phyloP scores from a whole-genome alignment of 2,113 vertebrate genomes.

The Psettodes erumei region DNA sequence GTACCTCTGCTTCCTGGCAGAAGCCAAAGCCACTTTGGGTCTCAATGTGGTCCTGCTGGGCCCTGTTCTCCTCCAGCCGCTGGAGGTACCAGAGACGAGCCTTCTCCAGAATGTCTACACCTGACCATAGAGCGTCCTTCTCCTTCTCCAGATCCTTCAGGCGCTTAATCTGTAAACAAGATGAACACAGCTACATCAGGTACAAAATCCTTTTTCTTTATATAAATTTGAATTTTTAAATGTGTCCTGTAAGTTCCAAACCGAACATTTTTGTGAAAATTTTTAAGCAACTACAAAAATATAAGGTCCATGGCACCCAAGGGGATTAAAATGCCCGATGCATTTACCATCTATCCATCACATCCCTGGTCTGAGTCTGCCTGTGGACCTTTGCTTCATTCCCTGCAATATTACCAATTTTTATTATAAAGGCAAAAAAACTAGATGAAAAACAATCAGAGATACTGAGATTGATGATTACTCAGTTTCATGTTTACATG shows the following conservation, averaged over 20 bases:
- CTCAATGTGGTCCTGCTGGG: conserved; percentile 18
- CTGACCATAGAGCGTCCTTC: conserved; percentile 80
- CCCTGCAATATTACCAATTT: neutral
- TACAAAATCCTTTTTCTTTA: neutral
- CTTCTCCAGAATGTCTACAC: conserved; percentile 80
- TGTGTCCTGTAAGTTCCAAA: neutral
- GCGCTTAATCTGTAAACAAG: conserved; percentile 73
- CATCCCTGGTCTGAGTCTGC: neutral
- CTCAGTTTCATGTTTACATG: neutral
- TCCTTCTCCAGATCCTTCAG: conserved; percentile 80
- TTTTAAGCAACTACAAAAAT: too few species aligned
- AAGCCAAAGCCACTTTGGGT: neutral
- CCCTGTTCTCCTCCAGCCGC: conserved; percentile 64
- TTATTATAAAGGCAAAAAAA: neutral
- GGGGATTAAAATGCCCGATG: too few species aligned
- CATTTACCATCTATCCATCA: neutral
- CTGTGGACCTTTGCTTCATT: neutral
- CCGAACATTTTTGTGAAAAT: neutral
- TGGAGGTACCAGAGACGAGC: conserved; percentile 78
- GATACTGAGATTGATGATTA: neutral
- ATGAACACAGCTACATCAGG: neutral
- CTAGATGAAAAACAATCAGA: neutral
- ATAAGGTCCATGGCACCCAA: too few species aligned
- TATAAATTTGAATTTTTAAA: neutral
- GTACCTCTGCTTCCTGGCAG: conserved; percentile 54